Conservation (phyloP, 2,888 invertebrate species). For the Ischnura elegans region DNA sequence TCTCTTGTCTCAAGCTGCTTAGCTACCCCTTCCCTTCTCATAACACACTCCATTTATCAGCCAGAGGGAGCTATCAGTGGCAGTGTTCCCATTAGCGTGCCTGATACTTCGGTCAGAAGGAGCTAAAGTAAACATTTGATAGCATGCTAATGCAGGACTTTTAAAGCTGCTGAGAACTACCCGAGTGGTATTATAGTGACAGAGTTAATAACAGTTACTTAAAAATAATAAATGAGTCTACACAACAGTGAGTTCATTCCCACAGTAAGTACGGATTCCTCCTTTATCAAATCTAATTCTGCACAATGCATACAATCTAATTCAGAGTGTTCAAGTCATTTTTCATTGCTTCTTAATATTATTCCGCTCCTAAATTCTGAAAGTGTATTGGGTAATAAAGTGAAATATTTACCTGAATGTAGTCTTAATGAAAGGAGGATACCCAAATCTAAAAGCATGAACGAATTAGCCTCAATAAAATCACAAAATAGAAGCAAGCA, state of each 20-base stretch:
- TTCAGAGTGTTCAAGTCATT: too few species aligned
- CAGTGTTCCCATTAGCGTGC: conserved; percentile 24
- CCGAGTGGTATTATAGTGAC: not conserved
- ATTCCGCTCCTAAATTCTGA: too few species aligned
- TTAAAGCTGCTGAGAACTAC: not conserved
- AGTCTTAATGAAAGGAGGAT: too few species aligned
- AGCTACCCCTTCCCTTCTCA: not conserved
- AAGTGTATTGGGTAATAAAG: too few species aligned
- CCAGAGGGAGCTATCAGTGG: conserved; percentile 41
- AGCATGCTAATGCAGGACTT: not conserved
- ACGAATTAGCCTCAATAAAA: too few species aligned
- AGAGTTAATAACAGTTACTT: not conserved
- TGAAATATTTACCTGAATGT: too few species aligned
- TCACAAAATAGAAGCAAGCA: too few species aligned
- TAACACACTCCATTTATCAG: conserved; percentile 48
- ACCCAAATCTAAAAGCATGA: too few species aligned
- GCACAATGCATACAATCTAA: too few species aligned
- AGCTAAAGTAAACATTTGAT: conserved; percentile 39
- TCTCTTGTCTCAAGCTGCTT: not conserved
- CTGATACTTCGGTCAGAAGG: conserved; percentile 31
- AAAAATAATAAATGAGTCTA: not conserved
- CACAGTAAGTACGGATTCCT: not conserved
- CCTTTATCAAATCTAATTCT: not conserved
- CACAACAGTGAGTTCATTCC: not conserved
- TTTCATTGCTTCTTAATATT: too few species aligned